phyloP scores from a whole-genome alignment of 2,797 vertebrate genomes.

The Pteronotus mesoamericanus region DNA sequence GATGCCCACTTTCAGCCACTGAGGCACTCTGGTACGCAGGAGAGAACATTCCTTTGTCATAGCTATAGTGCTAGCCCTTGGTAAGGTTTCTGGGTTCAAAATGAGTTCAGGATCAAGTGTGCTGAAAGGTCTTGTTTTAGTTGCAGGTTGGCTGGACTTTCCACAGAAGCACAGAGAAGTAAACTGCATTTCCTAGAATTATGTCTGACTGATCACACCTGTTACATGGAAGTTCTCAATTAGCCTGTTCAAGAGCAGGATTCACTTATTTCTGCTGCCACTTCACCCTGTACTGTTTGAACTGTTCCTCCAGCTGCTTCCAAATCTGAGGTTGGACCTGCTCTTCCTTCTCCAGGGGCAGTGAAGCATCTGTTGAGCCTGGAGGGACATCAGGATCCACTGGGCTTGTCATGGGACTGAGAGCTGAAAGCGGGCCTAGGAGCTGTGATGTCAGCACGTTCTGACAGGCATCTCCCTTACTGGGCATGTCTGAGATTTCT shows the following conservation, averaged over 20 bases:
- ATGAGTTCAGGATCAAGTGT: constrained; percentile 98
- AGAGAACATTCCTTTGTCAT: constrained; percentile 99
- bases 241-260: background rate
- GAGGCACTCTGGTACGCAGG: constrained; percentile 93
- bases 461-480: constrained; percentile 76
- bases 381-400: constrained; percentile 79
- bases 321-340: constrained; percentile 93
- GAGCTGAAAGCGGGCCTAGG: constrained; percentile 75
- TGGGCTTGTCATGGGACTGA: constrained; percentile 78
- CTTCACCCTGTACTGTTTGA: constrained; percentile 94
- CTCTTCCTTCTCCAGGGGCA: constrained; percentile 95
- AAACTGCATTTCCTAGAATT: background rate
- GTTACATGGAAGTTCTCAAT: too few relatives aligned
- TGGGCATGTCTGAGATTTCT: constrained; percentile 75
- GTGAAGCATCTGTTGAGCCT: constrained; percentile 88
- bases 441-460: constrained; percentile 83
- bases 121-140: constrained; percentile 89
- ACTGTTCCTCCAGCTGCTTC: constrained; percentile 94
- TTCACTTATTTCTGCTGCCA: constrained; percentile 95
- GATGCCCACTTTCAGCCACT: constrained; percentile 96
- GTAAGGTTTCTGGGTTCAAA: constrained; percentile 94
- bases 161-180: background rate
- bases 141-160: constrained; percentile 83
- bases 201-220: too few relatives aligned
- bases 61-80: constrained; percentile 90